Evolutionary conservation across 2,797 vertebrate species (phyloP).

Genomic region (Botia almorhae): DNA sequence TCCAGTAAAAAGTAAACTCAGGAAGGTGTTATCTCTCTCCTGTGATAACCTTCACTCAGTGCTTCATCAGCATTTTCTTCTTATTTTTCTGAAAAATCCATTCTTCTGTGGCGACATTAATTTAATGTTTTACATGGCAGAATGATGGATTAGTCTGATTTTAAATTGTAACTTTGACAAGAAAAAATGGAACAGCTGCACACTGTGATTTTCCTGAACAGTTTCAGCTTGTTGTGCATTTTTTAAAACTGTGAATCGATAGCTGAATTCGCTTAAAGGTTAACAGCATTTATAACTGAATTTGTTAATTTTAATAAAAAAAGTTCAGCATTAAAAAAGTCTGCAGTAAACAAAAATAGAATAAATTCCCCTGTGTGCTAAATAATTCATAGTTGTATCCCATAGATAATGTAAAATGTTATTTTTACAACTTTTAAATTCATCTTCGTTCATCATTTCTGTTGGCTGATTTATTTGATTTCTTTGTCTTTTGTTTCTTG

Average conservation of each 20-base stretch:
- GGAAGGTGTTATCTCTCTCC: conserved; percentile 46
- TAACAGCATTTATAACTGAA: conserved; percentile 69
- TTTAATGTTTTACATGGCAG: conserved; percentile 76
- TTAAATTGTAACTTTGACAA: conserved; percentile 73
- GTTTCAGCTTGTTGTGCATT: conserved; percentile 77
- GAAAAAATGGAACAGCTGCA: conserved; percentile 49
- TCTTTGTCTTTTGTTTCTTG: neutral
- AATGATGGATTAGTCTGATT: conserved; percentile 80
- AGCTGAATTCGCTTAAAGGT: conserved; percentile 73
- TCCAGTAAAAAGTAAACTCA: conserved; percentile 7
- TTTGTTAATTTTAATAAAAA: conserved; percentile 71
- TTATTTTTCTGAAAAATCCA: conserved; percentile 55
- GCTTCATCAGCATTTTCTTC: conserved; percentile 76
- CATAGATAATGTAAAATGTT: neutral
- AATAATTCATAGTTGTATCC: too few relatives aligned
- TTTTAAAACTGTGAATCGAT: conserved; percentile 72
- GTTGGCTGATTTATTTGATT: neutral
- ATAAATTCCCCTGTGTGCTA: too few relatives aligned
- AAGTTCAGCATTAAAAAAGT: conserved; percentile 9
- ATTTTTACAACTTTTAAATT: neutral
- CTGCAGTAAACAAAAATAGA: too few relatives aligned
- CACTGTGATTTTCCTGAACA: conserved; percentile 55
- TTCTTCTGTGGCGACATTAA: conserved; percentile 74
- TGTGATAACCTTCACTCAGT: conserved; percentile 70
- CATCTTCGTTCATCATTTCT: neutral